A percentile compares a stretch with the other conserved stretches of the same genome.
phyloP scores from a whole-genome alignment of 2,113 vertebrate genomes.

The Brachirus orientalis region DNA sequence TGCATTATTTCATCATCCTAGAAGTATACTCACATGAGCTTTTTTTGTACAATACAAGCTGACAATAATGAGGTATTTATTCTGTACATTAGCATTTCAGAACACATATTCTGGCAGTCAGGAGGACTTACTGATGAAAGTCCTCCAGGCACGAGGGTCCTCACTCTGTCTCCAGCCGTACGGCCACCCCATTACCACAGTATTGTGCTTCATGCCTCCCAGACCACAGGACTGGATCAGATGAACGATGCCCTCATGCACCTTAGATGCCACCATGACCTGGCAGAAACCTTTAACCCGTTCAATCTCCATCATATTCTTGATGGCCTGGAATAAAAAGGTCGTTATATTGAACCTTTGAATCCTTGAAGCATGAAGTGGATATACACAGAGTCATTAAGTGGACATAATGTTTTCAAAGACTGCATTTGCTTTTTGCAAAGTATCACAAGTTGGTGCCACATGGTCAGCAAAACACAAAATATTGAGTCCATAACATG shows the following conservation, averaged over 20 bases:
- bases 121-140: constrained; percentile 89
- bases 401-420: no score
- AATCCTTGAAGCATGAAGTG: background rate
- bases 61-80: no score
- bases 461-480: no score
- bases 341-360: background rate
- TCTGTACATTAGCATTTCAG: no score
- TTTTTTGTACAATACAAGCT: no score
- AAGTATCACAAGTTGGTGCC: no score
- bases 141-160: constrained; percentile 98
- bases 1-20: no score
- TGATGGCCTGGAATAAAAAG: constrained; percentile 87
- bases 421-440: no score
- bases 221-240: constrained; percentile 97
- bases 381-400: background rate
- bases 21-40: no score
- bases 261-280: constrained; percentile 92
- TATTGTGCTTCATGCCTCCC: constrained; percentile 98
- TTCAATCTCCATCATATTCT: constrained; percentile 99
- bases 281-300: constrained; percentile 98
- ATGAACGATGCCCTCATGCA: constrained; percentile 93
- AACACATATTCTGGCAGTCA: background rate
- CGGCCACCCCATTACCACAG: constrained; percentile 97
- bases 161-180: constrained; percentile 99
- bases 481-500: no score